Percentiles rank a stretch among this genome's conserved stretches.
These are phyloP conservation scores for Scaptodrosophila lebanonensis DNA, from an alignment of 1,140 invertebrate species.

Conservation along the genomic window DNA sequence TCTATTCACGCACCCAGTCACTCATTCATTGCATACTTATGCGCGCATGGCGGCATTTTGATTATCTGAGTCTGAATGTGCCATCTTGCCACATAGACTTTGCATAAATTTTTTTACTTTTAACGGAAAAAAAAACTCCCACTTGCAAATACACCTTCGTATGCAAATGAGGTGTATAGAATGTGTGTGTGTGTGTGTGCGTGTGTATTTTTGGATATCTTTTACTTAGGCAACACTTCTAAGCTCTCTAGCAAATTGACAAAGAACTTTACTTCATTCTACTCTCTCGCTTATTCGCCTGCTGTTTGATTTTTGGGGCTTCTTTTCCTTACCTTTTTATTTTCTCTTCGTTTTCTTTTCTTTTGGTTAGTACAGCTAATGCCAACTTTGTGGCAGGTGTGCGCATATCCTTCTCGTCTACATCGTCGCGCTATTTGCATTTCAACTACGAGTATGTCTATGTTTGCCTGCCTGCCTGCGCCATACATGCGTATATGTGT, in stretches of 20 bases:
- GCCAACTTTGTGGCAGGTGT: no score
- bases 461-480: slow-evolving; percentile 16
- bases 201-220: slow-evolving; percentile 46
- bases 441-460: slow-evolving; percentile 62
- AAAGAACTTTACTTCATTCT: slow-evolving; percentile 54
- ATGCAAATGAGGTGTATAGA: background rate
- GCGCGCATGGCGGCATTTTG: slow-evolving; percentile 44
- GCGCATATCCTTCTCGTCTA: slow-evolving; percentile 35
- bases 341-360: slow-evolving; percentile 21
- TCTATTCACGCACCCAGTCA: no score
- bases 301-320: slow-evolving; percentile 55
- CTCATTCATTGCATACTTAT: slow-evolving; percentile 56
- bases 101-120: slow-evolving; percentile 71
- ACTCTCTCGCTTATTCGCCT: background rate
- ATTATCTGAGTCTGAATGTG: slow-evolving; percentile 58
- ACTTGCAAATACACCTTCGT: background rate
- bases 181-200: slow-evolving; percentile 7
- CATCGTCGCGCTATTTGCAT: slow-evolving; percentile 62
- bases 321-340: slow-evolving; percentile 48
- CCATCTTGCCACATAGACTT: slow-evolving; percentile 63
- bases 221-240: slow-evolving; percentile 58
- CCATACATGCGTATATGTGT: slow-evolving; percentile 2
- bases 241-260: slow-evolving; percentile 70
- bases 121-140: slow-evolving; percentile 13
- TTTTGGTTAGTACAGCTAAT: no score